These are phyloP conservation scores for Eristalis intricaria DNA, from an alignment of 2,888 invertebrate genomes.

Conservation along the genomic window DNA sequence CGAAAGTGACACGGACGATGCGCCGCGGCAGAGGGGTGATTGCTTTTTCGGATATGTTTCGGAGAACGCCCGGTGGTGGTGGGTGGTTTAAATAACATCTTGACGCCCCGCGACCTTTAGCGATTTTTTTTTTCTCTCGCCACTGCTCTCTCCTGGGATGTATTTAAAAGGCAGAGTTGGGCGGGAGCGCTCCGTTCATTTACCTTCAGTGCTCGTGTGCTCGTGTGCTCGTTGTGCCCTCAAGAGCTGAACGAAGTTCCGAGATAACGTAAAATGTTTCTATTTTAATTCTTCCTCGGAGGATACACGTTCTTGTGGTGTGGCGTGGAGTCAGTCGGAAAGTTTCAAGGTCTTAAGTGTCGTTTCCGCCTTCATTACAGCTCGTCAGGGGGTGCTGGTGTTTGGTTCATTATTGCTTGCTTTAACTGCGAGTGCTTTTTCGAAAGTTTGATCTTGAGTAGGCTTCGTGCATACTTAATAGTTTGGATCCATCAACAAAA, in stretches of 20 bases:
- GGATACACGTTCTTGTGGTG: not conserved
- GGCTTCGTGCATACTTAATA: not conserved
- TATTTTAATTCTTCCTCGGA: slow-evolving; percentile 21
- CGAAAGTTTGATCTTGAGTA: not conserved
- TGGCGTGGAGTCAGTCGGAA: slow-evolving; percentile 1
- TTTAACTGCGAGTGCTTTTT: not conserved
- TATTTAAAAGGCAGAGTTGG: not conserved
- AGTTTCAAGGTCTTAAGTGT: slow-evolving; percentile 10
- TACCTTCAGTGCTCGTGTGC: not conserved
- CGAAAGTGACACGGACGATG: not conserved
- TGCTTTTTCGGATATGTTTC: not conserved
- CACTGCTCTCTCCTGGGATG: not conserved
- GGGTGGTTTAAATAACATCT: not conserved
- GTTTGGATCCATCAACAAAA: not conserved
- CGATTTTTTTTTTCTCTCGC: not conserved
- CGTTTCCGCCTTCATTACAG: not conserved
- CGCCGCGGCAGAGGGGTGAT: not conserved
- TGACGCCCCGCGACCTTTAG: not conserved
- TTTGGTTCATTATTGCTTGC: not conserved
- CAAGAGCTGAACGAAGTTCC: slow-evolving; percentile 1
- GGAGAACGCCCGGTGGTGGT: not conserved
- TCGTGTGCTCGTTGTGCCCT: not conserved
- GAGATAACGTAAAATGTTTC: slow-evolving; percentile 23
- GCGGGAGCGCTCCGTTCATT: not conserved
- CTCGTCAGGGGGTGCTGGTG: not conserved